Evolutionary conservation across 2,113 vertebrate species (phyloP).

Genomic region (Pleuronectes platessa): DNA sequence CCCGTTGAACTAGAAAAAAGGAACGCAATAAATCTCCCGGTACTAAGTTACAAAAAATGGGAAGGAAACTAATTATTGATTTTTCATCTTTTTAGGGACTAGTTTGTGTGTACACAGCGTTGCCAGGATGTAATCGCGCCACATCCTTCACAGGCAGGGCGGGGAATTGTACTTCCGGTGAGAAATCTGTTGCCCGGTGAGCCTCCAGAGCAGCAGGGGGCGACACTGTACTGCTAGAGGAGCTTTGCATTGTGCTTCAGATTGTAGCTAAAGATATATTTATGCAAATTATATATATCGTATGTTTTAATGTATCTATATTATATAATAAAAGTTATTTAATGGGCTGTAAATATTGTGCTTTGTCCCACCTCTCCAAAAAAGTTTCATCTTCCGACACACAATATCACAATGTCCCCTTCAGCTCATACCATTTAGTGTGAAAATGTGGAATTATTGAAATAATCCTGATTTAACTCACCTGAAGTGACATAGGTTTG

Average conservation of each 20-base stretch:
- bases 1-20: not conserved
- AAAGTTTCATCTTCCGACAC: no score
- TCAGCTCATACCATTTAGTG: no score
- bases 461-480: not conserved
- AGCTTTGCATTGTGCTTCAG: not conserved
- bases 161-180: conserved; percentile 68
- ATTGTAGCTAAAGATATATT: no score
- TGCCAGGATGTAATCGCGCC: conserved; percentile 52
- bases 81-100: conserved; percentile 21
- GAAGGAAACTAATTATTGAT: conserved; percentile 17
- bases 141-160: conserved; percentile 47
- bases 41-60: not conserved
- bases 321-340: no score
- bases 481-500: not conserved
- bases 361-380: no score
- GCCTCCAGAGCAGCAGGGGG: conserved; percentile 52
- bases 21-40: not conserved
- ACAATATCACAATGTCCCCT: no score
- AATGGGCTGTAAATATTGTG: no score
- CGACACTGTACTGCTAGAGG: not conserved
- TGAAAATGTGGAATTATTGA: no score
- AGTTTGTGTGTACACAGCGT: conserved; percentile 58
- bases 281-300: no score
- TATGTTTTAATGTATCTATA: no score
- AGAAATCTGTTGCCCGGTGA: accelerated